Conservation (phyloP, 2,113 vertebrate species). For the Cyprinodon brontotheroides region DNA sequence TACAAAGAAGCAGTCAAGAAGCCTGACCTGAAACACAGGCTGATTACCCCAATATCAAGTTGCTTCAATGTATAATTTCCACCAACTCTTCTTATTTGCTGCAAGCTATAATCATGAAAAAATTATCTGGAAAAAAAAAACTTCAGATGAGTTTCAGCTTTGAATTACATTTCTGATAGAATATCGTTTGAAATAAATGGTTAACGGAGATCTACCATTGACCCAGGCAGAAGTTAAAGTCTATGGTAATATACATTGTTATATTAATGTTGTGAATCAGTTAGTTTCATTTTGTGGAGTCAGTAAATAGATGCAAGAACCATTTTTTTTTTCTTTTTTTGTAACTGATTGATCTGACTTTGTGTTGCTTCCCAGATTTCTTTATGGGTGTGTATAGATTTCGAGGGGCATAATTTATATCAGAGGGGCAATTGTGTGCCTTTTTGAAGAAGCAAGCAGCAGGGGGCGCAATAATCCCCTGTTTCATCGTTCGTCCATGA, state of each 20-base stretch:
- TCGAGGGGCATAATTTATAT: not conserved
- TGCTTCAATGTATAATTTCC: too few species aligned
- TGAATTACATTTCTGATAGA: not conserved
- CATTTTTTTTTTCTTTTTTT: conserved; percentile 50
- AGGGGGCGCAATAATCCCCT: conserved; percentile 72
- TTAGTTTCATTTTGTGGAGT: conserved; percentile 16
- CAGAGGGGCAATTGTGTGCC: conserved; percentile 9
- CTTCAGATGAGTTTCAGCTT: not conserved
- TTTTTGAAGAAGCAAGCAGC: conserved; percentile 43
- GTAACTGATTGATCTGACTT: conserved; percentile 52
- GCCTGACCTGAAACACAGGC: too few species aligned
- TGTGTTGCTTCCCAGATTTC: conserved; percentile 37
- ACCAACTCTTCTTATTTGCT: not conserved
- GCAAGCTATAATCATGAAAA: not conserved
- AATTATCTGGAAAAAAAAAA: not conserved
- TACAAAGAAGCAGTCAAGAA: too few species aligned
- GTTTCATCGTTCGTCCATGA: conserved; percentile 12
- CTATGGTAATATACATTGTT: too few species aligned
- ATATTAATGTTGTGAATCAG: not conserved
- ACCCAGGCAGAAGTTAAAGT: not conserved
- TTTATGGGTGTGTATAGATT: conserved; percentile 61
- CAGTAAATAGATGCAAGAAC: conserved; percentile 54
- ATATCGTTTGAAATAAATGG: not conserved
- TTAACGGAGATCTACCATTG: not conserved
- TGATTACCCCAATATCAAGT: not conserved